Base-by-base conservation (phyloP, 2,113 vertebrate genomes). In the Campylomormyrus tamandua region DNA sequence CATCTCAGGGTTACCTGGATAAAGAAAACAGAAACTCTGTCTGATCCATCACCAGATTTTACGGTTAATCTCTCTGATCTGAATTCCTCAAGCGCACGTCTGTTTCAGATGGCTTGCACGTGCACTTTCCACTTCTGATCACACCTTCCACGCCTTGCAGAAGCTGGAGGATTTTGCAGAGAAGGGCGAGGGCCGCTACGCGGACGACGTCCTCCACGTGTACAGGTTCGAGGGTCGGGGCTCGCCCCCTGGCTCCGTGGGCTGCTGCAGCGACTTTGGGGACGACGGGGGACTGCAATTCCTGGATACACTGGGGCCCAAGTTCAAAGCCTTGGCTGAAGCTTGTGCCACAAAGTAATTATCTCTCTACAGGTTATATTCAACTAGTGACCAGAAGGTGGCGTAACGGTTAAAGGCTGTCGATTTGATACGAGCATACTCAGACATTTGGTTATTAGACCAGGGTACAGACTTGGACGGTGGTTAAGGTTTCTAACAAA, bases 221-320 rank as follows among this genome's bases (percentile, higher is more conserved):
- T 98, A 97, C 91, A 94, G 95, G 52, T 97, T 96, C n/a, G 97
- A 99, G 96, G 97, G 98, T 90, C 94, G 90, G 92, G 97, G 97
- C 91, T 98, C 97, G 0, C 50, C 94, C 24, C 97, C 97, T 2
- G 97, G 97, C 80, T 98, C 97, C 0, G 95, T 98, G 49, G 97
- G 97, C 84, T 98, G 97, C 93, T 98, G 97, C 95, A 98, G 97
- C 56, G 96, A 98, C 83, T 91, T 93, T 31, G 96, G 92, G 80
- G 96, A 97, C 87, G 93, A 96, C 2, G 95, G 95, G 0, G 91
- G 94, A 91, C 94, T 98, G 52, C 96, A 98, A 91, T 98, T 98
- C 95, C 93, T 98, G 89, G 96, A 98, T 95, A 94, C 96, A 5
- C 95, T 98, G 62, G 97, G 97, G 90, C 97, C 98, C 49, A 98